These are phyloP conservation scores for Mythimna loreyi DNA, from an alignment of 2,888 invertebrate genomes.

Conservation along the genomic window DNA sequence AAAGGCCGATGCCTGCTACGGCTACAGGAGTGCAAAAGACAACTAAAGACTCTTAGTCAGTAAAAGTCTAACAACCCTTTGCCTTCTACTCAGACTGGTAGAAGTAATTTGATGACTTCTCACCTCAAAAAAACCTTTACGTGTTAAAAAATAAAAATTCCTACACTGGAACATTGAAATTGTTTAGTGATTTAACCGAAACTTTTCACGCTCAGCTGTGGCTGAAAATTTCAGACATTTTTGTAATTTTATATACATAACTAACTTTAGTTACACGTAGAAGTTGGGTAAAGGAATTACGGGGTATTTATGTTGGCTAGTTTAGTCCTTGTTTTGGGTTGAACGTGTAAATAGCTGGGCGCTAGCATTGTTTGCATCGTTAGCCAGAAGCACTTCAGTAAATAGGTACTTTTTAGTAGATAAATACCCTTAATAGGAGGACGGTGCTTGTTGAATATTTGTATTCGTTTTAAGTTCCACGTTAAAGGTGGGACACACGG, in stretches of 20 bases:
- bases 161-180: conserved; percentile 41
- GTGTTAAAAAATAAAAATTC: conserved; percentile 24
- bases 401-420: conserved; percentile 7
- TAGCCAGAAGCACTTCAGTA: conserved; percentile 18
- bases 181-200: conserved; percentile 55
- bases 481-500: no score
- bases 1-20: no score
- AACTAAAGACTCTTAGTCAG: no score
- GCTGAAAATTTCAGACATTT: conserved; percentile 43
- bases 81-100: no score
- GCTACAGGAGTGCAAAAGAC: no score
- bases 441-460: not conserved
- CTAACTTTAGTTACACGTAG: conserved; percentile 12
- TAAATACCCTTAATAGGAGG: not conserved
- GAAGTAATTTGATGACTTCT: no score
- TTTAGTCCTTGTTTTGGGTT: conserved; percentile 41
- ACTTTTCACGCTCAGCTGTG: conserved; percentile 33
- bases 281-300: conserved; percentile 43
- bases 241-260: conserved; percentile 28
- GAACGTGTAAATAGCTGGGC: conserved; percentile 44
- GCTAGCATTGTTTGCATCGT: conserved; percentile 55
- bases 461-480: no score
- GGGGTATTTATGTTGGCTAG: conserved; percentile 46
- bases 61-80: no score
- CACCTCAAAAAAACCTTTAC: no score